A percentile compares a stretch with the other conserved stretches of the same genome.
Evolutionary conservation across 2,797 vertebrate genomes (phyloP).

Genomic region (Cephalopachus bancanus): DNA sequence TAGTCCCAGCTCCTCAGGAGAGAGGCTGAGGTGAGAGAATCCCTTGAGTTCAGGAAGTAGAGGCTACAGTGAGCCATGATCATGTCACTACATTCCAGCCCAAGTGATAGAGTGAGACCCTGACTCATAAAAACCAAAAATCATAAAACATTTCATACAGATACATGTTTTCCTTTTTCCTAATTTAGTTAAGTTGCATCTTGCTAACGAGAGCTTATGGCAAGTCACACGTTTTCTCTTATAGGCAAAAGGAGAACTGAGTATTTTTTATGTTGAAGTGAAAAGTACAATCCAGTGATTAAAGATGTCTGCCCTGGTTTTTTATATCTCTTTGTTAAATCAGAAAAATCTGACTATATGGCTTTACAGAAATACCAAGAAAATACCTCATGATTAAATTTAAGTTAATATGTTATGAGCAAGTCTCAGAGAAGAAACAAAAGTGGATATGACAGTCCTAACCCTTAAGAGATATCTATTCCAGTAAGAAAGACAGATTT

Average conservation of each 20-base stretch:
- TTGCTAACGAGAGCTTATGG: slow-evolving; percentile 75
- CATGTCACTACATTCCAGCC: no score
- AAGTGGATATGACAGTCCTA: not conserved
- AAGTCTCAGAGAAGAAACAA: not conserved
- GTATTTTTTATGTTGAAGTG: slow-evolving; percentile 65
- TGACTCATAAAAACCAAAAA: no score
- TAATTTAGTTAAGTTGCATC: slow-evolving; percentile 76
- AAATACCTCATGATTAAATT: slow-evolving; percentile 34
- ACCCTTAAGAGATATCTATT: not conserved
- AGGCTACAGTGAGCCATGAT: no score
- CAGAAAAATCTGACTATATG: not conserved
- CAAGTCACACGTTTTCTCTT: slow-evolving; percentile 73
- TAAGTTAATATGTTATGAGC: not conserved
- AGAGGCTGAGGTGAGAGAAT: no score
- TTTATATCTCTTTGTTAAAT: not conserved
- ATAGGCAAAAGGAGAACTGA: slow-evolving; percentile 70
- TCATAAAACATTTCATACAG: not conserved
- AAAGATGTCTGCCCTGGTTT: not conserved
- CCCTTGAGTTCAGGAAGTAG: no score
- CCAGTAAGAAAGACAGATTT: slow-evolving; percentile 24
- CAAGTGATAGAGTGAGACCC: no score
- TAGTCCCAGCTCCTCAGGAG: no score
- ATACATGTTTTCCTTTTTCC: slow-evolving; percentile 64
- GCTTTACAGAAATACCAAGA: not conserved
- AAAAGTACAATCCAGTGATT: slow-evolving; percentile 11